A percentile compares a stretch with the other conserved stretches of the same genome.
Evolutionary conservation across 2,797 vertebrate species (phyloP).

Genomic region (Spondyliosoma cantharus): DNA sequence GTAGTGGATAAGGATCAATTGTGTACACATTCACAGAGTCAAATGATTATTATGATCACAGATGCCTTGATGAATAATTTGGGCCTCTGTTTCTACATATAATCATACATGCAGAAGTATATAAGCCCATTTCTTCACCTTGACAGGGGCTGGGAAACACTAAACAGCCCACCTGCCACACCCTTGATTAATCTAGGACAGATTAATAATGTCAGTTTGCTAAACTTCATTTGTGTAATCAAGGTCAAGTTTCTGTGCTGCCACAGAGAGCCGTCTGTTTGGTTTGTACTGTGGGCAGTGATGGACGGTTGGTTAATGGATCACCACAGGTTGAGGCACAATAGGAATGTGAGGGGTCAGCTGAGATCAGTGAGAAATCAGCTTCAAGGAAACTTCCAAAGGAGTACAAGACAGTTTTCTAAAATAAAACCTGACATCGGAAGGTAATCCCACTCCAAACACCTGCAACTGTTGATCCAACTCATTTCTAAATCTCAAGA

Average conservation of each 20-base stretch:
- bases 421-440: background rate
- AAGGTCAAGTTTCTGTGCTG: slow-evolving; percentile 11
- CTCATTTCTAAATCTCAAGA: background rate
- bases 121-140: background rate
- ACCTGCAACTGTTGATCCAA: background rate
- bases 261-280: background rate
- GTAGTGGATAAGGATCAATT: background rate
- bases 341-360: slow-evolving; percentile 48
- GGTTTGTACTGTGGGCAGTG: slow-evolving; percentile 3
- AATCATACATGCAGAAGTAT: background rate
- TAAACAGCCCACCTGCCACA: background rate
- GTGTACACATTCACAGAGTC: background rate
- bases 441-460: background rate
- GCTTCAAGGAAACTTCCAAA: background rate
- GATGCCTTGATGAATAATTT: background rate
- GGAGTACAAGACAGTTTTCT: background rate
- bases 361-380: slow-evolving; percentile 15
- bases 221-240: background rate
- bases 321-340: slow-evolving; percentile 30
- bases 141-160: background rate
- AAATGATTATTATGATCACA: background rate
- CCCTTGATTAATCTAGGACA: background rate
- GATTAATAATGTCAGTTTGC: slow-evolving; percentile 6
- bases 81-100: background rate
- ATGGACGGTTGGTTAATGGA: slow-evolving; percentile 39